Base-by-base conservation (phyloP, 2,888 invertebrate genomes). In the Cerceris ruficornis region DNA sequence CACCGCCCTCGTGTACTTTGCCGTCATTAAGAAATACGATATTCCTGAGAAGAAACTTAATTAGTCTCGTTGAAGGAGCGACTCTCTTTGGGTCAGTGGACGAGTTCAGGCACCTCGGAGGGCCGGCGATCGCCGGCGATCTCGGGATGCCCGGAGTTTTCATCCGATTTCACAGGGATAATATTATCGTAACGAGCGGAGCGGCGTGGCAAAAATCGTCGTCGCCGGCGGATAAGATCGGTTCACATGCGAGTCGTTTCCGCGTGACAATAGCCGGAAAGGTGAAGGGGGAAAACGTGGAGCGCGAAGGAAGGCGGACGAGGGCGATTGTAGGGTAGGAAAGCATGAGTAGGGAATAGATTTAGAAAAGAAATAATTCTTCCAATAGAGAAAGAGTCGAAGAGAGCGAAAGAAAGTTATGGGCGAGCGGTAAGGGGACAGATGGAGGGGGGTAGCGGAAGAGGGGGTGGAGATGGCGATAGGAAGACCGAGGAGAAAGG, bases 211-310 rank as follows among this genome's bases (percentile, higher is more conserved):
- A 66, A 50, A 71, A 77, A 71, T 65, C 46, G 77, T 81, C 62
- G 71, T 28, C 28, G 28, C 28, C 43, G 58, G 43, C 52, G 46
- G 81, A 81, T 81, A 81, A 69, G 57, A 80, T 75, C 67, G 62
- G 43, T 66, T 80, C 77, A 66, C 74, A 73, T 67, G 60, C 15
- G 17, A 14, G 41, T 52, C 28, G 28, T 28, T 28, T 28, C 28
- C 28, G 28, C 28, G 41, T 59, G 58, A 65, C 50, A 60, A 71
- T 60, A 50, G 54, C 50, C 55, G 49, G 66, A 68, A 42, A 59
- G 49, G 15, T 55, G 42, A 7, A 2, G n/a, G n/a, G 2, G 39
- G 28, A 28, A 28, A 28, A 28, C 28, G 28, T 28, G 28, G 28
- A 28, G 28, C 28, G 28, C 28, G 28, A 28, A 28, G 28, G 28